A percentile compares a stretch with the other conserved stretches of the same genome.
Conservation (phyloP, 2,888 invertebrate genomes). For the Diadromus collaris region DNA sequence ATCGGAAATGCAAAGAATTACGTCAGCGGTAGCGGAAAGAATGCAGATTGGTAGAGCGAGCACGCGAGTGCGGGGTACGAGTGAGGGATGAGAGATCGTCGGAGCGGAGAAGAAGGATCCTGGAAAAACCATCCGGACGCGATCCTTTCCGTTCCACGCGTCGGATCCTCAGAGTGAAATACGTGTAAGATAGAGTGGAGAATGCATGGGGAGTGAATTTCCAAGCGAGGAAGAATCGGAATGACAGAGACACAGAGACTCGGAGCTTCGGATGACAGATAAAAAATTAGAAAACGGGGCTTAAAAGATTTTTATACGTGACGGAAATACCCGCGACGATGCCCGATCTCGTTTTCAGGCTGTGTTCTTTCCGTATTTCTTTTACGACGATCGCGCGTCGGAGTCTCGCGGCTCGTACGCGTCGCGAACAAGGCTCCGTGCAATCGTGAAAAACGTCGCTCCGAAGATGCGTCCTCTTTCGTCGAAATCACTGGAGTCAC, state of each 20-base stretch:
- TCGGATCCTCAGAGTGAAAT: slow-evolving; percentile 56
- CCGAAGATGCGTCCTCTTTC: slow-evolving; percentile 40
- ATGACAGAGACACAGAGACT: slow-evolving; percentile 33
- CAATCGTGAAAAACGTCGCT: slow-evolving; percentile 40
- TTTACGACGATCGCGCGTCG: background rate
- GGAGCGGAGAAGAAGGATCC: slow-evolving; percentile 47
- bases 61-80: slow-evolving; percentile 27
- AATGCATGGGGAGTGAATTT: slow-evolving; percentile 58
- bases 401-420: slow-evolving; percentile 38
- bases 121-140: slow-evolving; percentile 51
- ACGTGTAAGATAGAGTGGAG: slow-evolving; percentile 59
- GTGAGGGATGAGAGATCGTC: slow-evolving; percentile 27
- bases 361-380: slow-evolving; percentile 17
- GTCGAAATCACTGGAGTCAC: slow-evolving; percentile 42
- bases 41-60: slow-evolving; percentile 66
- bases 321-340: slow-evolving; percentile 47
- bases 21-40: slow-evolving; percentile 64
- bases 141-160: slow-evolving; percentile 46
- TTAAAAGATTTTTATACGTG: slow-evolving; percentile 67
- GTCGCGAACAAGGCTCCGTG: slow-evolving; percentile 32
- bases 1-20: slow-evolving; percentile 67
- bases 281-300: slow-evolving; percentile 70
- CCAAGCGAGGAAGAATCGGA: slow-evolving; percentile 56
- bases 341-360: slow-evolving; percentile 8
- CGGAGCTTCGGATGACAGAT: slow-evolving; percentile 65